phyloP scores from a whole-genome alignment of 2,888 invertebrate species.

The Sinhomidia bicolor region DNA sequence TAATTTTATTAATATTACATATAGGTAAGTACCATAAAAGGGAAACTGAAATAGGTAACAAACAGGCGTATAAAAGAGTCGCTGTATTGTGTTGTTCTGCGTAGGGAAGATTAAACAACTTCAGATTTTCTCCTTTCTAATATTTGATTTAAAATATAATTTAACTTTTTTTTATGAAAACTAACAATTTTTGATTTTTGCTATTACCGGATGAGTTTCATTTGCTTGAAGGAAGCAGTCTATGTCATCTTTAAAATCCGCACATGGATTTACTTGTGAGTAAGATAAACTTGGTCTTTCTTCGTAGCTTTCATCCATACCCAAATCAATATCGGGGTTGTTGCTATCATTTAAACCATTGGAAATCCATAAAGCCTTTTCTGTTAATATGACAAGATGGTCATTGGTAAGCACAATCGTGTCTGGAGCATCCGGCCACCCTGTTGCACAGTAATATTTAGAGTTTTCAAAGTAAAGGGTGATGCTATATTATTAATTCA shows the following conservation, averaged over 20 bases:
- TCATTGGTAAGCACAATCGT: conserved; percentile 72
- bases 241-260: conserved; percentile 22
- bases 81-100: conserved; percentile 9
- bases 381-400: conserved; percentile 63
- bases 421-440: conserved; percentile 61
- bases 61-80: conserved; percentile 71
- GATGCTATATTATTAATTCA: too few species aligned
- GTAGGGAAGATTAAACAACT: too few species aligned
- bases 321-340: conserved; percentile 18
- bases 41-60: conserved; percentile 73
- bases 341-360: conserved; percentile 56
- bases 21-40: conserved; percentile 58
- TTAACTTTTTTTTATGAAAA: too few species aligned
- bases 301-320: background rate
- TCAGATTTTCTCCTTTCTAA: too few species aligned
- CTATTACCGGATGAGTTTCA: too few species aligned
- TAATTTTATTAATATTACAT: too few species aligned
- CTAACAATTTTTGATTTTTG: too few species aligned
- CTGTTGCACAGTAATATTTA: too few species aligned
- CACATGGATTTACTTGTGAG: conserved; percentile 68
- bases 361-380: conserved; percentile 69
- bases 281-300: conserved; percentile 61
- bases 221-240: conserved; percentile 56
- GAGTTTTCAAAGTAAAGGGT: too few species aligned
- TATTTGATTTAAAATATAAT: too few species aligned